These are phyloP conservation scores for Nesogale talazaci DNA, from an alignment of 2,113 vertebrate genomes.

Conservation along the genomic window DNA sequence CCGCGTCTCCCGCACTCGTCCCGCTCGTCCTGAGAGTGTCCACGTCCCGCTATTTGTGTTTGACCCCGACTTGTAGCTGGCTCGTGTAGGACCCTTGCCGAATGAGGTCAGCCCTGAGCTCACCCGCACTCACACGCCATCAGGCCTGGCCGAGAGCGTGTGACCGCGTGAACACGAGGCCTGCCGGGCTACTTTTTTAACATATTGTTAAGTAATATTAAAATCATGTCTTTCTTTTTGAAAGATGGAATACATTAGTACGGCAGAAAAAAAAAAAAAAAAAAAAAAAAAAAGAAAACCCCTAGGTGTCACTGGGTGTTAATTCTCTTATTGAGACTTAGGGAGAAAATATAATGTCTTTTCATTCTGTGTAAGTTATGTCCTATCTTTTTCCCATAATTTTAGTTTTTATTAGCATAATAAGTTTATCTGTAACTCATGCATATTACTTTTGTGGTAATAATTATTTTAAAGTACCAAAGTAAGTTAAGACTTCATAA, in stretches of 20 bases:
- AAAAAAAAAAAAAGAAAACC: too few relatives aligned
- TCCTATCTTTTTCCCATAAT: not conserved
- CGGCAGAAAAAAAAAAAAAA: too few relatives aligned
- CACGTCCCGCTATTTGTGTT: conserved; percentile 93
- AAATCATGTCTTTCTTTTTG: conserved; percentile 99
- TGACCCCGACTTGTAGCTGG: conserved; percentile 90
- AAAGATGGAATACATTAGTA: conserved; percentile 99
- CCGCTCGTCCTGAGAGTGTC: conserved; percentile 92
- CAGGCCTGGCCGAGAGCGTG: conserved; percentile 97
- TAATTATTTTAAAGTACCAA: too few relatives aligned
- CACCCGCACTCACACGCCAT: conserved; percentile 94
- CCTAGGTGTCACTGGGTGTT: not conserved
- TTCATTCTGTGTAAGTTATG: not conserved
- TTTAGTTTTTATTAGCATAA: too few relatives aligned
- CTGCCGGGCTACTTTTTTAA: conserved; percentile 99
- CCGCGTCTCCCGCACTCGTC: conserved; percentile 92
- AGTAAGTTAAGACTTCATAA: too few relatives aligned
- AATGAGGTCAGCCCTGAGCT: conserved; percentile 91
- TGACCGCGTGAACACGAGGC: conserved; percentile 99
- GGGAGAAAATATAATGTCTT: conserved; percentile 6
- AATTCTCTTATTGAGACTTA: not conserved
- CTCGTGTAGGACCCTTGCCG: conserved; percentile 97
- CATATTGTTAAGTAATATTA: conserved; percentile 99
- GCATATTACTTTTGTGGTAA: too few relatives aligned
- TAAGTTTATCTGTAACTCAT: too few relatives aligned